Evolutionary conservation across 2,797 vertebrate species (phyloP), one percentile per base, ranked within the genome.

Genomic region (Betta splendens): DNA sequence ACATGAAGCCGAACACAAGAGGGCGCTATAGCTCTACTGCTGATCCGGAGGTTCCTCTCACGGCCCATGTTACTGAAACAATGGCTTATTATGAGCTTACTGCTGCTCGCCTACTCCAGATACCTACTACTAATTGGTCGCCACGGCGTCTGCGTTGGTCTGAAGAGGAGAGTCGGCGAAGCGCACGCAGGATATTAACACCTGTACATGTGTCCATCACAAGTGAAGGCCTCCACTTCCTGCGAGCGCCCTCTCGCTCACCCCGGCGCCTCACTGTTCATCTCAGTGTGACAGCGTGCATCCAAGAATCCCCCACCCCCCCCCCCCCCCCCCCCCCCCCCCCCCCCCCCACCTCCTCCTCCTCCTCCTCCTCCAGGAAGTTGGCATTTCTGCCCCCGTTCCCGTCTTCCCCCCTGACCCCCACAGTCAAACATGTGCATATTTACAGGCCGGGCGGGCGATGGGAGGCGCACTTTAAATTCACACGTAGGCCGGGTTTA

Each of bases 381-480:
- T 80, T 54, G 79, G 61, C 57, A 73, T 81, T 80, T 85, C 81
- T 64, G 61, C 75, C 54, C n/a, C 45, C 42, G 69, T 80, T 81
- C 69, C 81, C 69, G 72, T 75, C 79, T 81, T 72, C 69, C 69
- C 67, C 21, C 8, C 8, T 52, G 83, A 88, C 90, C 88, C 88
- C 66, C 39, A 1, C 85, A 77, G 88, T 91, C 87, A 90, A 90
- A 89, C 85, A 91, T 91, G 89, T 85, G 78, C 89, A 91, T 91
- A 90, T 88, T 91, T 86, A 85, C 78, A 46, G 70, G 75, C 64
- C 28, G 61, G 61, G 53, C 59, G 80, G 79, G 75, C 69, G 69
- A 69, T 28, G 35, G 63, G 46, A 51, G 64, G 79, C 60, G 67
- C 69, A 44, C 74, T 87, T 87, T 82, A 66, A 80, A 88, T 91